phyloP scores from a whole-genome alignment of 2,797 vertebrate species.

The Danio aesculapii region DNA sequence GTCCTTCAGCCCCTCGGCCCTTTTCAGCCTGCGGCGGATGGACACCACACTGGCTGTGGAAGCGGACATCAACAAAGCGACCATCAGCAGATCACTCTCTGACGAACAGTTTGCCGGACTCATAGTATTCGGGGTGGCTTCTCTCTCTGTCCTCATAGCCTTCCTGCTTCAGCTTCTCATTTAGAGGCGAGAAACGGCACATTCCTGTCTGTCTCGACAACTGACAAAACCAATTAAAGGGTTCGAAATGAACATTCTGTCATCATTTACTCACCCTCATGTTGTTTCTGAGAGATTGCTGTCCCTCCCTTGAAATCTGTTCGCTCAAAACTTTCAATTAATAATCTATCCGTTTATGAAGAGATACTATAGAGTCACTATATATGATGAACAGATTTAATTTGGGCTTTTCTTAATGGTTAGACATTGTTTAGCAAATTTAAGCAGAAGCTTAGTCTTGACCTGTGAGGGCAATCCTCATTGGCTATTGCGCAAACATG shows the following conservation, averaged over 20 bases:
- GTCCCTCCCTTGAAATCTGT: too few species aligned
- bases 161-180: constrained; percentile 98
- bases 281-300: neutral
- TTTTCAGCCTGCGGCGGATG: constrained; percentile 85
- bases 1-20: constrained; percentile 91
- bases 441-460: too few species aligned
- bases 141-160: constrained; percentile 92
- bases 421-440: too few species aligned
- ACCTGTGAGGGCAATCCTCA: too few species aligned
- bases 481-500: too few species aligned
- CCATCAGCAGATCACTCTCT: constrained; percentile 78
- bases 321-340: too few species aligned
- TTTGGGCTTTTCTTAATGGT: too few species aligned
- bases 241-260: neutral
- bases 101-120: constrained; percentile 96
- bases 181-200: constrained; percentile 84
- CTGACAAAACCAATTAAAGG: neutral
- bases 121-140: constrained; percentile 91
- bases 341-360: too few species aligned
- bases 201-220: constrained; percentile 7
- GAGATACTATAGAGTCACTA: too few species aligned
- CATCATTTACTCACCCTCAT: neutral
- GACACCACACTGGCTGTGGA: constrained; percentile 80
- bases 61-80: constrained; percentile 69
- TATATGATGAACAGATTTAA: too few species aligned